Base-by-base conservation (phyloP, 1,140 invertebrate genomes). In the Drosophila bipectinata region DNA sequence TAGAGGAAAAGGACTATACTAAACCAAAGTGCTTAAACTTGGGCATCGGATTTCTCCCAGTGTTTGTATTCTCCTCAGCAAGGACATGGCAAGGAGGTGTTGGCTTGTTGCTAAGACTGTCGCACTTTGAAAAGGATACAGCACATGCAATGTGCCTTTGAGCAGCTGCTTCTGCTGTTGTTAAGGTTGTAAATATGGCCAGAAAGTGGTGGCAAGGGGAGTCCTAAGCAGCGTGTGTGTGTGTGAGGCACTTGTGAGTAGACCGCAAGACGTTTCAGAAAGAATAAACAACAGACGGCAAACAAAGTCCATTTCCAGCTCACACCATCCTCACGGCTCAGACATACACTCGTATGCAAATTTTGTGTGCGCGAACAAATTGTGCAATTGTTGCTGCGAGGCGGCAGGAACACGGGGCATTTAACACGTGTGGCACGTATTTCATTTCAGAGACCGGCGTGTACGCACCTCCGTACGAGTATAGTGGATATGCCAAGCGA, bases 361-460 rank as follows among this genome's bases (percentile, higher is more conserved):
- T 79, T 72, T 56, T 48, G n/a, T 57, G 49, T 26, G 41, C 55
- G 49, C 66, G 55, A 79, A 68, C 77, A 79, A 85, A 79, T 84
- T 79, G 77, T 87, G 83, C 79, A 87, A 88, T 87, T 87, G 83
- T 88, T 73, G 84, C 45, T 58, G 47, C 34, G 58, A 64, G 59
- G 64, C 26, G 76, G 64, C 51, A 61, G 51, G 69, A 83, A 76
- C 34, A 37, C 66, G 53, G 21, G 66, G 67, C 72, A 87, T 83
- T 87, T 87, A 87, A 75, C 83, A 87, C 84, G 79, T 88, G 83
- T 83, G 83, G 79, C 83, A 87, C 83, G 83, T 87, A 83, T 87
- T 87, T 87, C 83, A 87, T 88, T 88, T 83, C 55, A 62, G 61
- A 61, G 34, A 7, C 66, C 21, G 12, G 59, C 47, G 2, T 32